Conservation (phyloP, 2,888 invertebrate genomes). For the Koerneria pararmatus region DNA sequence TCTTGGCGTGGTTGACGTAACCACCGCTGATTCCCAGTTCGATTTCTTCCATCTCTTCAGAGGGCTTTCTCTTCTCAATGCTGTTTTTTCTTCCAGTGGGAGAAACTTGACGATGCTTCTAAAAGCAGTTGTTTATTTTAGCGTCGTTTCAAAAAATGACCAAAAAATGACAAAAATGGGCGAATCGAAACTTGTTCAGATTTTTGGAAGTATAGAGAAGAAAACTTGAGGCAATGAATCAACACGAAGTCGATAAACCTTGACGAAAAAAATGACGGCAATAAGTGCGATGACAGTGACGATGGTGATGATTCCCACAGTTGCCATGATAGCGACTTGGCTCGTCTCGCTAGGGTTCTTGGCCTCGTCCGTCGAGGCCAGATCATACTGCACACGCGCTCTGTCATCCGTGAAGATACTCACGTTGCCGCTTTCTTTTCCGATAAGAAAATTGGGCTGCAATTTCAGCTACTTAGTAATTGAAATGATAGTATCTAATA, state of each 20-base stretch:
- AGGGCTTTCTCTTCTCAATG: conserved; percentile 29
- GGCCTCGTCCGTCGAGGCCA: conserved; percentile 29
- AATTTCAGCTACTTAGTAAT: conserved; percentile 10
- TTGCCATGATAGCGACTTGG: too few species aligned
- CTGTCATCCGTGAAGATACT: conserved; percentile 42
- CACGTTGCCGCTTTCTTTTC: conserved; percentile 35
- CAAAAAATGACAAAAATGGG: too few species aligned
- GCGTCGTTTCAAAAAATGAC: too few species aligned
- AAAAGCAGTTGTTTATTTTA: not conserved
- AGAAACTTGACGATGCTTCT: conserved; percentile 27
- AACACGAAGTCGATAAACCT: conserved; percentile 30
- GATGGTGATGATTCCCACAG: too few species aligned
- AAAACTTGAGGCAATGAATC: not conserved
- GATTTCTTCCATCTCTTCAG: conserved; percentile 48
- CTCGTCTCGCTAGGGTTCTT: too few species aligned
- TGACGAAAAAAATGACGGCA: conserved; percentile 37
- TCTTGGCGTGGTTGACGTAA: too few species aligned
- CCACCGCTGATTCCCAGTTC: conserved; percentile 35
- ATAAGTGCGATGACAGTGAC: conserved; percentile 35
- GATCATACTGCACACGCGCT: conserved; percentile 34
- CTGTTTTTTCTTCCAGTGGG: conserved; percentile 19
- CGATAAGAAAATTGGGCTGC: conserved; percentile 40
- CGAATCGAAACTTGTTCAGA: too few species aligned
- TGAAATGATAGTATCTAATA: not conserved
- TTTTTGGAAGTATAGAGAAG: too few species aligned